Percentiles rank a stretch among this genome's conserved stretches.
Evolutionary conservation across 2,797 vertebrate species (phyloP).

Genomic region (Danio albolineatus): DNA sequence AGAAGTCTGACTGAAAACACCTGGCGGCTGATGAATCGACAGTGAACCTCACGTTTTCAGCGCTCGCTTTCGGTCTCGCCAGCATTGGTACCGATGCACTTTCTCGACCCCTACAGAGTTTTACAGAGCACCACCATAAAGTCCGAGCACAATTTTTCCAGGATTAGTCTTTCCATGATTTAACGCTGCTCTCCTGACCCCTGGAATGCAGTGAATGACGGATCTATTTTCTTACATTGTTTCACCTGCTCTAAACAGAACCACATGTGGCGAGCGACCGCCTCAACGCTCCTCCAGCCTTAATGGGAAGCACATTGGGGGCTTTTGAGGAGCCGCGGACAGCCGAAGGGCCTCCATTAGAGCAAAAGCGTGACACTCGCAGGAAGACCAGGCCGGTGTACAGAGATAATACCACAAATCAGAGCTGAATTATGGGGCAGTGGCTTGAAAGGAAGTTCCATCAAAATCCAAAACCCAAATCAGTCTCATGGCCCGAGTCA

Average conservation of each 20-base stretch:
- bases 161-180: conserved; percentile 78
- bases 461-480: conserved; percentile 9
- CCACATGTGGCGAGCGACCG: conserved; percentile 77
- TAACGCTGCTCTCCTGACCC: conserved; percentile 75
- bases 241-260: conserved; percentile 87
- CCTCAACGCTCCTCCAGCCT: conserved; percentile 70
- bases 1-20: conserved; percentile 65
- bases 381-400: conserved; percentile 41
- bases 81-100: conserved; percentile 12
- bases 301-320: conserved; percentile 82
- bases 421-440: conserved; percentile 24
- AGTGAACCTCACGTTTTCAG: conserved; percentile 45
- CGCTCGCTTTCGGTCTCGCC: conserved; percentile 28
- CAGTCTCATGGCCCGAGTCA: not conserved
- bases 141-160: conserved; percentile 52
- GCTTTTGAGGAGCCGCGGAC: conserved; percentile 33
- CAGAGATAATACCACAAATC: conserved; percentile 28
- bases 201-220: conserved; percentile 81
- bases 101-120: conserved; percentile 57
- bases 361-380: conserved; percentile 17
- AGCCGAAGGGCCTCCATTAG: conserved; percentile 14
- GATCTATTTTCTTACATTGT: conserved; percentile 87
- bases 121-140: conserved; percentile 59
- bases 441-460: not conserved
- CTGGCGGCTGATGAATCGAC: conserved; percentile 47